These are phyloP conservation scores for Cheilosia variabilis DNA, from an alignment of 2,888 invertebrate genomes.

Conservation along the genomic window DNA sequence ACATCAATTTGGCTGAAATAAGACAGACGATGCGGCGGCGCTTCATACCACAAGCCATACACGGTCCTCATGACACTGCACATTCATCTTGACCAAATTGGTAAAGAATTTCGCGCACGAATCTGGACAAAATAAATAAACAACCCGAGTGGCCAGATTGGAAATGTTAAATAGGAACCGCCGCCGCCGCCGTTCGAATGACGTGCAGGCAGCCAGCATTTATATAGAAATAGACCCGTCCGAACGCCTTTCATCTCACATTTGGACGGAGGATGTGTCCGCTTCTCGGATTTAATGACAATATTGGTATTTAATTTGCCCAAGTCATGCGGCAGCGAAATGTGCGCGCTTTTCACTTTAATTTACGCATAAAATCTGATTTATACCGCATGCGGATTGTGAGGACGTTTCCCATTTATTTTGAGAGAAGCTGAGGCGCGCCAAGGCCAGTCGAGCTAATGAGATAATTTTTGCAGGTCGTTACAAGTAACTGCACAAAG, in stretches of 20 bases:
- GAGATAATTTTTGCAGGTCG: slow-evolving; percentile 45
- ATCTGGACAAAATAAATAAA: slow-evolving; percentile 33
- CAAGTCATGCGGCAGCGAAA: slow-evolving; percentile 51
- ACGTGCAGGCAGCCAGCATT: slow-evolving; percentile 9
- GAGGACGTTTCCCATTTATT: slow-evolving; percentile 55
- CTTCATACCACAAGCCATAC: slow-evolving; percentile 16
- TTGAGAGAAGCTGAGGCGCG: background rate
- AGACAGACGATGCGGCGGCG: slow-evolving; percentile 25
- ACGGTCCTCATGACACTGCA: slow-evolving; percentile 51
- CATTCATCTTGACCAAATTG: slow-evolving; percentile 69
- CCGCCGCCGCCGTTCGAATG: slow-evolving; percentile 11
- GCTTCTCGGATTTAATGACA: slow-evolving; percentile 29
- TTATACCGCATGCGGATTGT: slow-evolving; percentile 66
- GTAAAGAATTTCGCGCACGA: slow-evolving; percentile 67
- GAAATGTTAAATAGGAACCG: slow-evolving; percentile 46
- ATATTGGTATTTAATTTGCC: slow-evolving; percentile 71
- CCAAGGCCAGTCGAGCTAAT: slow-evolving; percentile 32
- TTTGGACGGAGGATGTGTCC: slow-evolving; percentile 24
- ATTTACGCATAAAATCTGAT: slow-evolving; percentile 73
- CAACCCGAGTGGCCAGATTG: slow-evolving; percentile 14
- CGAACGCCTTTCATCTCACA: slow-evolving; percentile 59
- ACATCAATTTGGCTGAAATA: slow-evolving; percentile 69
- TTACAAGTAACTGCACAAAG: slow-evolving; percentile 22
- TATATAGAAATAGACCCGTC: slow-evolving; percentile 18
- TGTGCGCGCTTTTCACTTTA: slow-evolving; percentile 65